Conservation (phyloP, 1,140 invertebrate species). For the Atta texana region DNA sequence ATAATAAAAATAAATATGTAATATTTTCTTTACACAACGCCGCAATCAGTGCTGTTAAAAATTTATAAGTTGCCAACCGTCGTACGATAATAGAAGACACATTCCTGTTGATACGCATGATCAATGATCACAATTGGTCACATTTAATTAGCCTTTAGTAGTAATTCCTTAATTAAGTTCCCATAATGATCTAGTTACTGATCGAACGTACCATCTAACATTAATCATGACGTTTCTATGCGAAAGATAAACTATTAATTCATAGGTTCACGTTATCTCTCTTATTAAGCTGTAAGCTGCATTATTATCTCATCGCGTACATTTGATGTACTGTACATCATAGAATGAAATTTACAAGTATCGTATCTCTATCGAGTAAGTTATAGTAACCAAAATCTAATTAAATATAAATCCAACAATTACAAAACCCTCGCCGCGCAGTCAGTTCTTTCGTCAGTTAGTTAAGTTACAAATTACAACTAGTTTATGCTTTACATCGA, state of each 20-base stretch:
- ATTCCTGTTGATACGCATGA: constrained; percentile 10
- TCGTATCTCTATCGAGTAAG: constrained; percentile 49
- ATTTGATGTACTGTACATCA: constrained; percentile 10
- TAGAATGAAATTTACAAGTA: constrained; percentile 57
- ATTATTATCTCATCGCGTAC: constrained; percentile 28
- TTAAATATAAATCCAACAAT: constrained; percentile 57
- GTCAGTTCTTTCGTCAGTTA: constrained; percentile 47
- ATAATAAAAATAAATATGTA: neutral
- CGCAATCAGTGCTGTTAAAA: neutral
- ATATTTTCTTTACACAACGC: neutral
- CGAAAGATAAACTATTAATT: constrained; percentile 78
- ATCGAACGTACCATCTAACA: constrained; percentile 70
- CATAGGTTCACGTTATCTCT: constrained; percentile 79
- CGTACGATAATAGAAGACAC: constrained; percentile 18
- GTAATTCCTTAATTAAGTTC: constrained; percentile 78
- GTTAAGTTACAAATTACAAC: constrained; percentile 52
- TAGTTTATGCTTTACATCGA: constrained; percentile 55
- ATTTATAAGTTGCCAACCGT: constrained; percentile 29
- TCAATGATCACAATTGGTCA: constrained; percentile 44
- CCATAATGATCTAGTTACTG: constrained; percentile 81
- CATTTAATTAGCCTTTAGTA: constrained; percentile 71
- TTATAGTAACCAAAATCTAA: constrained; percentile 56
- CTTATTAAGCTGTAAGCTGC: constrained; percentile 61
- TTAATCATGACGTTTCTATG: constrained; percentile 70
- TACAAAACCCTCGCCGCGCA: constrained; percentile 56